Percentiles rank a stretch among this genome's conserved stretches.
These are phyloP conservation scores for Nephila pilipes DNA, from an alignment of 1,140 invertebrate genomes.

Conservation along the genomic window DNA sequence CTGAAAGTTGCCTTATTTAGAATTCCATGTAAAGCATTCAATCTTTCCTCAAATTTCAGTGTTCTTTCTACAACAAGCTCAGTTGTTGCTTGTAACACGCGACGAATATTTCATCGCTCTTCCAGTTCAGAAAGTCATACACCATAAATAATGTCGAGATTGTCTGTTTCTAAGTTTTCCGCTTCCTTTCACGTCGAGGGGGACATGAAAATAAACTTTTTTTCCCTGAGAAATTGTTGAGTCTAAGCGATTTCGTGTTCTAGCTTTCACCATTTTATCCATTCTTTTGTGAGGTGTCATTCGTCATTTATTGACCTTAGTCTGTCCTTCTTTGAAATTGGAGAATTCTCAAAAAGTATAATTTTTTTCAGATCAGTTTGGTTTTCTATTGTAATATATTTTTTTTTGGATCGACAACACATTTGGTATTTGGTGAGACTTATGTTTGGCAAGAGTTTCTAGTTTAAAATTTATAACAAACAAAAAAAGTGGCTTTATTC, in stretches of 20 bases:
- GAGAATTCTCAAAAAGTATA: background rate
- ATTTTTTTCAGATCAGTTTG: background rate
- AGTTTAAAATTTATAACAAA: too few species aligned
- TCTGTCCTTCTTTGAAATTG: background rate
- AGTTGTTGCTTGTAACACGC: background rate
- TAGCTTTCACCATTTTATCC: background rate
- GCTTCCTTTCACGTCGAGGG: background rate
- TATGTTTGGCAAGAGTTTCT: background rate
- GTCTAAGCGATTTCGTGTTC: background rate
- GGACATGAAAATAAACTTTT: background rate
- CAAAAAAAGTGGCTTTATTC: too few species aligned
- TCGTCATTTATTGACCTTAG: background rate
- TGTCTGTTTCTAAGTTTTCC: background rate
- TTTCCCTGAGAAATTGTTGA: background rate
- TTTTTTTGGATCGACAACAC: background rate
- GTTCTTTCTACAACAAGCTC: background rate
- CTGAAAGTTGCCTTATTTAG: too few species aligned
- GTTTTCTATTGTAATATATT: background rate
- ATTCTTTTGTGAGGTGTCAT: constrained; percentile 36
- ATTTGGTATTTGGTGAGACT: background rate
- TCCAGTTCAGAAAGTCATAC: background rate
- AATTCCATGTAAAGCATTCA: too few species aligned
- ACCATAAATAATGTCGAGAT: constrained; percentile 11
- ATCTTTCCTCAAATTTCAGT: background rate
- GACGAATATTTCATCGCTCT: background rate